Conservation (phyloP, 2,888 invertebrate genomes). For the Drosophila meridionalis region DNA sequence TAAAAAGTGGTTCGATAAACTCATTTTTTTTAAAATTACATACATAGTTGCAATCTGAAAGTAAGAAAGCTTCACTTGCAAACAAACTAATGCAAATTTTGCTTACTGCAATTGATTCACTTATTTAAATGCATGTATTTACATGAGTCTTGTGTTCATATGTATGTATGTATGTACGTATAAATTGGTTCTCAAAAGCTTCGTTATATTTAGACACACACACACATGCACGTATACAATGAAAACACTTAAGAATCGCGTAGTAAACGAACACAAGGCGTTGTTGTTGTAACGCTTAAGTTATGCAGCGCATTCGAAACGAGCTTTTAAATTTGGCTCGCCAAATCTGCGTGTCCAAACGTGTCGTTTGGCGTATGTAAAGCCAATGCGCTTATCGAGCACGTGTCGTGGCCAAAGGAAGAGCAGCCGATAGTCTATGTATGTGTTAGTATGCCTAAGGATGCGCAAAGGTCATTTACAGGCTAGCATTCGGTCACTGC, state of each 20-base stretch:
- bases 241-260: conserved; percentile 5
- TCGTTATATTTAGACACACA: conserved; percentile 56
- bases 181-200: conserved; percentile 45
- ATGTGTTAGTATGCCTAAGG: conserved; percentile 24
- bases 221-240: background rate
- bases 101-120: background rate
- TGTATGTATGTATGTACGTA: conserved; percentile 3
- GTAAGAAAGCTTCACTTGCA: background rate
- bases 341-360: conserved; percentile 26
- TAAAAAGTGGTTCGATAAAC: conserved; percentile 3
- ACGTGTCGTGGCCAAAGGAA: conserved; percentile 43
- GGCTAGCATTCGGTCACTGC: conserved; percentile 13
- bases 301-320: conserved; percentile 55
- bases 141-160: background rate
- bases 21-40: background rate
- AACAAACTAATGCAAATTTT: background rate
- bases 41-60: background rate
- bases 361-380: conserved; percentile 33
- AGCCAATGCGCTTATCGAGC: conserved; percentile 42
- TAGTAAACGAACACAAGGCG: conserved; percentile 14
- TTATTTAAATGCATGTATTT: background rate
- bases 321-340: conserved; percentile 29
- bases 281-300: conserved; percentile 18
- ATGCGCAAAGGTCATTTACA: conserved; percentile 58
- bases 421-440: background rate